A percentile compares a stretch with the other conserved stretches of the same genome.
Evolutionary conservation across 2,888 invertebrate genomes (phyloP).

Genomic region (Nemoura dubitans): DNA sequence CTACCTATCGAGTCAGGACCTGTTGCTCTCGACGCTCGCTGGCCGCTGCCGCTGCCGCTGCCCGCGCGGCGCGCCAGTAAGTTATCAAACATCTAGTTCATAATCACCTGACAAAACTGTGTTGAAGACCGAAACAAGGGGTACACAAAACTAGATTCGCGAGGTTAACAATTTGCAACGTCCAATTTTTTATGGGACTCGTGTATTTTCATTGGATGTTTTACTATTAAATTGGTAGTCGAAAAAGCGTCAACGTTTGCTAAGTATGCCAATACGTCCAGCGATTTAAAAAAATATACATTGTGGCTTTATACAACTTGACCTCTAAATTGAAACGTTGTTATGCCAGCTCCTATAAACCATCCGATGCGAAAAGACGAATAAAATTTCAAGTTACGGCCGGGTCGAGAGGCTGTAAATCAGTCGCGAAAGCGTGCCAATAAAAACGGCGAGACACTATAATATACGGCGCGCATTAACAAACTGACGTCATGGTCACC

Average conservation of each 20-base stretch:
- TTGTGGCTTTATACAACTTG: background rate
- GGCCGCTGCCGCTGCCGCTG: too few relatives aligned
- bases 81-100: conserved; percentile 19
- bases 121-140: background rate
- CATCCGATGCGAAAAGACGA: background rate
- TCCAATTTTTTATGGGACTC: too few relatives aligned
- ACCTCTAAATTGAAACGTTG: background rate
- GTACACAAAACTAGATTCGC: background rate
- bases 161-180: too few relatives aligned
- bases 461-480: background rate
- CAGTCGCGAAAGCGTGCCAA: background rate
- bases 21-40: too few relatives aligned
- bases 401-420: background rate
- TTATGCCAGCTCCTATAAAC: background rate
- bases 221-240: too few relatives aligned
- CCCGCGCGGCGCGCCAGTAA: background rate
- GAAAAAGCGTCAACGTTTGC: too few relatives aligned
- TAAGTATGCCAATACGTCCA: background rate
- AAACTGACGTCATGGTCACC: background rate
- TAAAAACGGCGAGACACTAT: background rate
- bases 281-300: background rate
- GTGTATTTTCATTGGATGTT: too few relatives aligned
- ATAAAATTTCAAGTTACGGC: background rate
- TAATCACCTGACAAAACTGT: conserved; percentile 30
- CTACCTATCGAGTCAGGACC: background rate